Conservation (phyloP, 2,797 vertebrate species). For the Callimico goeldii region DNA sequence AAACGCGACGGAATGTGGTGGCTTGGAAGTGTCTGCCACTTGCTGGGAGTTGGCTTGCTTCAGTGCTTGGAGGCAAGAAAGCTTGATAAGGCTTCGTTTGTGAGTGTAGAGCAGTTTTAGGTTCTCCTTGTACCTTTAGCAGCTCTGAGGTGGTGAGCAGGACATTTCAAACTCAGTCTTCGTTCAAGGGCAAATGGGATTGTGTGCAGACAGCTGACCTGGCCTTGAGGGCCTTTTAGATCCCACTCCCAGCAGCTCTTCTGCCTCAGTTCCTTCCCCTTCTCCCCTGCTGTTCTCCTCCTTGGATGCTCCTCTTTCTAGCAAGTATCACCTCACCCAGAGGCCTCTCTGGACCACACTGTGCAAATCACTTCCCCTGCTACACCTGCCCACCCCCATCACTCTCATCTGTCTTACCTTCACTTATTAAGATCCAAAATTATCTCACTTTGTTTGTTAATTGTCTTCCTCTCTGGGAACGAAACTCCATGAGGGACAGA, state of each 20-base stretch:
- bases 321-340: background rate
- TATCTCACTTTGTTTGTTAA: background rate
- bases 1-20: accelerated
- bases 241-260: background rate
- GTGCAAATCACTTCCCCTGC: accelerated
- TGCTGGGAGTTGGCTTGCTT: accelerated
- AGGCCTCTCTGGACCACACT: background rate
- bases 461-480: background rate
- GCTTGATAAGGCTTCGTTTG: accelerated
- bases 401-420: background rate
- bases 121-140: background rate
- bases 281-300: background rate
- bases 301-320: background rate
- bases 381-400: accelerated
- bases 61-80: background rate
- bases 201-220: background rate
- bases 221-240: accelerated
- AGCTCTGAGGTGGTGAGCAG: background rate
- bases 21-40: accelerated
- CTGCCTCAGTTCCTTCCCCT: background rate
- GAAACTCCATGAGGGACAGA: no score
- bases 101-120: background rate
- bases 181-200: no score
- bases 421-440: background rate
- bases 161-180: background rate